These are phyloP conservation scores for Spodoptera exigua DNA, from an alignment of 2,888 invertebrate species.

Conservation along the genomic window DNA sequence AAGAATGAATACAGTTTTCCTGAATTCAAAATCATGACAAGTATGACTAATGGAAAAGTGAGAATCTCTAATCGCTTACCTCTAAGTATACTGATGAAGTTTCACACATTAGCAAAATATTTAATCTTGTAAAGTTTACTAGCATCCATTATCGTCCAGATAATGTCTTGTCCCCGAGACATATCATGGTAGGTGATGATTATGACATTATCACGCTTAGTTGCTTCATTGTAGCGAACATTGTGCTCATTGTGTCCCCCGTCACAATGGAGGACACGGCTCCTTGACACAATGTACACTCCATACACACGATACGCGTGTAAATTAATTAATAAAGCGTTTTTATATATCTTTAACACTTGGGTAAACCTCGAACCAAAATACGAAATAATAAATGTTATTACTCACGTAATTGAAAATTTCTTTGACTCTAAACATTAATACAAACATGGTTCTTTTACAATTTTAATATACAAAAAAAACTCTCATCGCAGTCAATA, in stretches of 20 bases:
- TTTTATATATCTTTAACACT: too few species aligned
- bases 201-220: conserved; percentile 23
- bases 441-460: too few species aligned
- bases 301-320: background rate
- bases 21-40: too few species aligned
- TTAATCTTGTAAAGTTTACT: background rate
- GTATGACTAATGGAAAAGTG: too few species aligned
- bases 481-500: background rate
- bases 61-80: too few species aligned
- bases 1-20: too few species aligned
- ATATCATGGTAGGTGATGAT: conserved; percentile 17
- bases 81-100: too few species aligned
- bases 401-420: too few species aligned
- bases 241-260: conserved; percentile 23
- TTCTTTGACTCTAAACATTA: too few species aligned
- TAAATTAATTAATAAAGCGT: background rate
- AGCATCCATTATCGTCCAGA: conserved; percentile 10
- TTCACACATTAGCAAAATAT: too few species aligned
- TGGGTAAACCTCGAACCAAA: too few species aligned
- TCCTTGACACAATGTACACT: conserved; percentile 20
- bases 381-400: too few species aligned
- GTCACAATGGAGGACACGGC: conserved; percentile 9
- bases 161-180: conserved; percentile 1
- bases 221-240: conserved; percentile 11
- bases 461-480: background rate